Evolutionary conservation across 2,113 vertebrate species (phyloP).

Genomic region (Oreotrochilus melanogaster): DNA sequence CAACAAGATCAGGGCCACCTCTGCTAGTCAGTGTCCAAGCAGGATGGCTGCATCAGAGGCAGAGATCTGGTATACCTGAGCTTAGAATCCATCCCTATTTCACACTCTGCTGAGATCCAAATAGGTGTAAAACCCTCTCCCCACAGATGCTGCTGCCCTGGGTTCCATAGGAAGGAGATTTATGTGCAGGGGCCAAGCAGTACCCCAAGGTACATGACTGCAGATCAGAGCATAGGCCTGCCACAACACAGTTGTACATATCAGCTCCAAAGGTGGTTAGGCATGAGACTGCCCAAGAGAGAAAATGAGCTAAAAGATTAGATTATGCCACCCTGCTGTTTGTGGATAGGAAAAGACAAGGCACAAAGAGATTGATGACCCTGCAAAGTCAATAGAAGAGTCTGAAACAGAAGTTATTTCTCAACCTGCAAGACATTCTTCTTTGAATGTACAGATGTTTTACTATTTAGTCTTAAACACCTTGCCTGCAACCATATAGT

Average conservation of each 20-base stretch:
- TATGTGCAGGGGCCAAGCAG: neutral
- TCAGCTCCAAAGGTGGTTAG: neutral
- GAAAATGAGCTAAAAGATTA: neutral
- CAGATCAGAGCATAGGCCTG: neutral
- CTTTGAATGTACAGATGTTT: neutral
- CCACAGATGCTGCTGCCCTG: neutral
- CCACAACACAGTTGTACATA: neutral
- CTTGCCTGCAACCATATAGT: conserved; percentile 14
- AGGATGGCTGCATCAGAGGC: neutral
- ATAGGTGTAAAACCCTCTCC: neutral
- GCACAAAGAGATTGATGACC: neutral
- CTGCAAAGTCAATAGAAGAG: neutral
- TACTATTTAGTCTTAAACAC: conserved; percentile 37
- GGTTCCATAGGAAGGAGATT: neutral
- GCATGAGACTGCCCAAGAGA: neutral
- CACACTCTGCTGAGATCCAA: neutral
- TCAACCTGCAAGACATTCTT: neutral
- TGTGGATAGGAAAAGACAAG: neutral
- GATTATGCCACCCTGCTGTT: neutral
- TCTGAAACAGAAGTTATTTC: neutral
- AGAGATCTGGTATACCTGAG: neutral
- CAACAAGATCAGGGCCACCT: conserved; percentile 44
- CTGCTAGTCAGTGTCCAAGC: neutral
- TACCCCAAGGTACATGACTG: fast-evolving
- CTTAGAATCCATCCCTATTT: fast-evolving